Evolutionary conservation across 2,113 vertebrate species (phyloP).

Genomic region (Ciconia maguari): DNA sequence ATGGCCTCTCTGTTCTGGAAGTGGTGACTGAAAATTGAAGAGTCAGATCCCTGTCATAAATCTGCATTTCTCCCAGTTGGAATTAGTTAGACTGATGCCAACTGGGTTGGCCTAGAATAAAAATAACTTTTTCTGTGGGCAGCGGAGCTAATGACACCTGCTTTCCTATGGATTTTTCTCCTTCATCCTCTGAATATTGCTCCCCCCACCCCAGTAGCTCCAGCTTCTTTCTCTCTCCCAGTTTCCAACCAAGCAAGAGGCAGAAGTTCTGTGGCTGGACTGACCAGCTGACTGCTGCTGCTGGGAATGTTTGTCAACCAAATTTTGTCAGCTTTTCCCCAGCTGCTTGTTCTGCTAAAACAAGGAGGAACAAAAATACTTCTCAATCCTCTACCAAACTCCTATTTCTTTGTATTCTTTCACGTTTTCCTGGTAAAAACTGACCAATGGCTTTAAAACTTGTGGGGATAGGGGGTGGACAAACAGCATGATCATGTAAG

Average conservation of each 20-base stretch:
- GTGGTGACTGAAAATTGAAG: background rate
- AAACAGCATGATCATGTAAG: background rate
- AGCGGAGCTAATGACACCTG: constrained; percentile 7
- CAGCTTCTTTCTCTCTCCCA: background rate
- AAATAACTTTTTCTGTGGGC: background rate
- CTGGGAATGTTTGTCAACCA: background rate
- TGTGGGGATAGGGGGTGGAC: too few relatives aligned
- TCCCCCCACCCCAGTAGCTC: background rate
- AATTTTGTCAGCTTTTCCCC: background rate
- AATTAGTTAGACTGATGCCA: background rate
- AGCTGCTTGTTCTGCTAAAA: background rate
- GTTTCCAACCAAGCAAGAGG: background rate
- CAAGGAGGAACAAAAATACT: background rate
- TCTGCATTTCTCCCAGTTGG: background rate
- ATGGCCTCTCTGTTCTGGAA: background rate
- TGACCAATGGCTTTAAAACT: background rate
- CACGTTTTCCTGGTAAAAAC: background rate
- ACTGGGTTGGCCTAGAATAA: background rate
- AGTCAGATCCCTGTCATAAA: background rate
- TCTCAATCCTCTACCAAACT: background rate
- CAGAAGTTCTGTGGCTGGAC: background rate
- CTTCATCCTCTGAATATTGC: background rate
- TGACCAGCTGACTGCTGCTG: background rate
- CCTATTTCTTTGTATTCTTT: background rate
- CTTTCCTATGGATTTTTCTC: background rate